Evolutionary conservation across 1,140 invertebrate species (phyloP).

Genomic region (Hirudo medicinalis): DNA sequence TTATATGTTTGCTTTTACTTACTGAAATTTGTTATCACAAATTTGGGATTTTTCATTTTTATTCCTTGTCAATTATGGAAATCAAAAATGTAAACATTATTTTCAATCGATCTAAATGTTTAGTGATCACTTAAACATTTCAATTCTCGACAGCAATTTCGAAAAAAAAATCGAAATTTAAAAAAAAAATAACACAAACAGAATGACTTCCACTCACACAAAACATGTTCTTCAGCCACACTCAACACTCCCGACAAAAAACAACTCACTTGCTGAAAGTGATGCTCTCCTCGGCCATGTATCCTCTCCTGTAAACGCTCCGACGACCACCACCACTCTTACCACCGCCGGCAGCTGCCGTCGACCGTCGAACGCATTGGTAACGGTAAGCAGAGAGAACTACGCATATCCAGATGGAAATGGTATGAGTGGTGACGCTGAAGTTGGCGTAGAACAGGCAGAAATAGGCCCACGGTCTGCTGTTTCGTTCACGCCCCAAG

Average conservation of each 20-base stretch:
- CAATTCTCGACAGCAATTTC: too few species aligned
- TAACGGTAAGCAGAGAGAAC: slow-evolving; percentile 80
- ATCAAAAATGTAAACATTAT: too few species aligned
- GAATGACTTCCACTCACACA: too few species aligned
- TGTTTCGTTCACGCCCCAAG: not conserved
- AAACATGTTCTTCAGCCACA: not conserved
- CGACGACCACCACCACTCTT: not conserved
- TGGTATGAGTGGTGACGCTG: slow-evolving; percentile 66
- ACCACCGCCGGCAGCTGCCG: slow-evolving; percentile 36
- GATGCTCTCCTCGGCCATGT: not conserved
- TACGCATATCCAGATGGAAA: slow-evolving; percentile 80
- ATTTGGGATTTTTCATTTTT: too few species aligned
- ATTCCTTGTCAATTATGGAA: too few species aligned
- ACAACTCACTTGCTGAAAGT: slow-evolving; percentile 10
- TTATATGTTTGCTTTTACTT: too few species aligned
- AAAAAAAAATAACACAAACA: too few species aligned
- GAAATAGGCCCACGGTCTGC: slow-evolving; percentile 31
- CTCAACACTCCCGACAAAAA: not conserved
- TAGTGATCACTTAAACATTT: too few species aligned
- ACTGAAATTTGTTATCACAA: too few species aligned
- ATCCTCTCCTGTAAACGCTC: not conserved
- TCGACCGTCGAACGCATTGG: slow-evolving; percentile 60
- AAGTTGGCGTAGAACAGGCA: slow-evolving; percentile 48
- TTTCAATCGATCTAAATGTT: too few species aligned
- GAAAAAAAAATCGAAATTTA: too few species aligned